Evolutionary conservation across 2,113 vertebrate species (phyloP).

Genomic region (Hippocampus zosterae): DNA sequence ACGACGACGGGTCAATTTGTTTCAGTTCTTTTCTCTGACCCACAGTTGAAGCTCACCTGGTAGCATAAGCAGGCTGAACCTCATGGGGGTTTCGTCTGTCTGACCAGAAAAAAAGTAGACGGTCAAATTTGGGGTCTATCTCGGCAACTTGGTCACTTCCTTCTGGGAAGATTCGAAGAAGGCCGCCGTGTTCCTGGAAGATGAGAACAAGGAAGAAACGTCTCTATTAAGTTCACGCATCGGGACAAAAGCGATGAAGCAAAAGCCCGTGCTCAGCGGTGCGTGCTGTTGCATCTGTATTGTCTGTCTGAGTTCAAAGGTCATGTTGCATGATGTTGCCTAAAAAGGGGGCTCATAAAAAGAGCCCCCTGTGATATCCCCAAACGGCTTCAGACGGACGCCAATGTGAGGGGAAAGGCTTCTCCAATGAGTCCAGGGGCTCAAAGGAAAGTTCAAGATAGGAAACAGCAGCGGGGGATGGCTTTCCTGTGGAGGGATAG

Average conservation of each 20-base stretch:
- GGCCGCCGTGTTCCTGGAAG: conserved; percentile 87
- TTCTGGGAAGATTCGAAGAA: conserved; percentile 98
- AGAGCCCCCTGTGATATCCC: conserved; percentile 6
- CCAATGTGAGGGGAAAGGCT: conserved; percentile 49
- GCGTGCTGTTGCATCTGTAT: background rate
- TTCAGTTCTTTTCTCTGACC: too few relatives aligned
- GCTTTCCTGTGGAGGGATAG: conserved; percentile 70
- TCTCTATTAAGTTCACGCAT: conserved; percentile 24
- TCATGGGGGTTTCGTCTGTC: conserved; percentile 97
- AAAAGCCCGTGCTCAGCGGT: background rate
- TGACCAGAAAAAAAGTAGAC: conserved; percentile 97
- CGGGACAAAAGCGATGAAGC: conserved; percentile 27
- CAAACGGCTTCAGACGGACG: conserved; percentile 27
- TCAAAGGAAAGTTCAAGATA: conserved; percentile 58
- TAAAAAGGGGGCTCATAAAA: background rate
- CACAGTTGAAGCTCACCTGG: conserved; percentile 73
- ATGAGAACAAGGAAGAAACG: conserved; percentile 42
- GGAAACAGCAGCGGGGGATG: conserved; percentile 57
- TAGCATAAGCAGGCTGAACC: conserved; percentile 92
- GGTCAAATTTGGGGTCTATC: conserved; percentile 97
- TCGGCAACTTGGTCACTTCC: conserved; percentile 97
- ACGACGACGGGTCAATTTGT: too few relatives aligned
- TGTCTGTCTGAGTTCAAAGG: conserved; percentile 7
- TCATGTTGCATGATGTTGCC: background rate
- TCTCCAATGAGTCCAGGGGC: conserved; percentile 37